Evolutionary conservation across 1,140 invertebrate species (phyloP).

Genomic region (Lepidostoma basale): DNA sequence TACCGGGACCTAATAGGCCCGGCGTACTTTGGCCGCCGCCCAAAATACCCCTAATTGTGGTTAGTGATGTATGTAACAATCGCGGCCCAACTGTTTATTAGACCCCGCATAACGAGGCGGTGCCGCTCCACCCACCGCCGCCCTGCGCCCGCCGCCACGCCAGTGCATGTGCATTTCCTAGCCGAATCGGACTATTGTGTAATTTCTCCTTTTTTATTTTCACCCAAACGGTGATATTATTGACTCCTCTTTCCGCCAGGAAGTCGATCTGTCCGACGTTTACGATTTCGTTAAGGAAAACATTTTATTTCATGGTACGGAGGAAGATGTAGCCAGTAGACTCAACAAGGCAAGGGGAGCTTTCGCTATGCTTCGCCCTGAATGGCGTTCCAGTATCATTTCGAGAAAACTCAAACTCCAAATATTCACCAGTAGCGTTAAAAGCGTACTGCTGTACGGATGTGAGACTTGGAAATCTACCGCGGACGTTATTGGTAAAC

Average conservation of each 20-base stretch:
- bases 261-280: background rate
- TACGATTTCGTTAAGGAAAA: background rate
- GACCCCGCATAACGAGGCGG: constrained; percentile 42
- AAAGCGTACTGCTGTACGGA: too few species aligned
- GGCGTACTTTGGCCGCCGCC: constrained; percentile 31
- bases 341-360: too few species aligned
- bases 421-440: too few species aligned
- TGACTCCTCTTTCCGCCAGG: background rate
- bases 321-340: too few species aligned
- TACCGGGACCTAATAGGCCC: constrained; percentile 27
- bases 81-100: constrained; percentile 44
- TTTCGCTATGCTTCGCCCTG: too few species aligned
- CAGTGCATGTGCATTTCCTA: constrained; percentile 29
- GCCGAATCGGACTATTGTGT: background rate
- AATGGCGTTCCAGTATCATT: too few species aligned
- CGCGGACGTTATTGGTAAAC: too few species aligned
- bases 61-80: constrained; percentile 47
- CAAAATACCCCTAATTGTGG: constrained; percentile 46
- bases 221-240: constrained; percentile 19
- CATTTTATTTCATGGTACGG: too few species aligned
- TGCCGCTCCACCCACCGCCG: too few species aligned
- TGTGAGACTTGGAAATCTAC: too few species aligned
- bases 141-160: too few species aligned
- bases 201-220: constrained; percentile 9
- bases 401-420: too few species aligned